phyloP scores from a whole-genome alignment of 1,140 invertebrate genomes.

The Bemisia tabaci region DNA sequence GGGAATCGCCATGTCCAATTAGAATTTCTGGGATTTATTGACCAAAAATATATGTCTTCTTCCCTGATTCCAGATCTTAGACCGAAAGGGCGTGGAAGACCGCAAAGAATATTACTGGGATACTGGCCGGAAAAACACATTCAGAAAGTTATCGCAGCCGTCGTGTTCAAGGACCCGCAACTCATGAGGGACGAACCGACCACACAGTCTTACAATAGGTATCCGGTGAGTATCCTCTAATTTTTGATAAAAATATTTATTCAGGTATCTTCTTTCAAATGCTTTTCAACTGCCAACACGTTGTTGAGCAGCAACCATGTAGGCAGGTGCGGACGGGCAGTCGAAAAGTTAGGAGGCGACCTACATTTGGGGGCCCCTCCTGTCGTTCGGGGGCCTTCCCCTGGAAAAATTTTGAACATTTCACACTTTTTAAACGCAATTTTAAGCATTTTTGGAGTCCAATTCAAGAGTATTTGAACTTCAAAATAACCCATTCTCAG shows the following conservation, averaged over 20 bases:
- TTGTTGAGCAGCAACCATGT: no score
- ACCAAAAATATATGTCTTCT: no score
- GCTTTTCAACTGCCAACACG: background rate
- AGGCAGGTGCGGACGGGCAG: background rate
- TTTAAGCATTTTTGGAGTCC: no score
- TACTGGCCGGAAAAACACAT: slow-evolving; percentile 88
- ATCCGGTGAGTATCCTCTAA: slow-evolving; percentile 30
- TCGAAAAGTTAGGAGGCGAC: background rate
- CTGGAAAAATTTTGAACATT: no score
- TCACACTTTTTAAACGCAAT: no score
- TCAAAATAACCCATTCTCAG: no score
- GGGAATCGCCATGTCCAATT: no score
- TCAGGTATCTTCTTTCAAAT: background rate
- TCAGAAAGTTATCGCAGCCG: slow-evolving; percentile 73
- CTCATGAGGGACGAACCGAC: slow-evolving; percentile 59
- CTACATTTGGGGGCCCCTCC: no score
- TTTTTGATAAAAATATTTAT: background rate
- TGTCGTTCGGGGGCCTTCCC: no score
- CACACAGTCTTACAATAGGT: slow-evolving; percentile 36
- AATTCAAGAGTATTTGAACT: no score
- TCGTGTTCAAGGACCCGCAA: slow-evolving; percentile 72
- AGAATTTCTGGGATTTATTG: no score
- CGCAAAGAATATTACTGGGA: slow-evolving; percentile 74
- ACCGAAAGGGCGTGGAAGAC: slow-evolving; percentile 74
- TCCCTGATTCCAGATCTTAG: slow-evolving; percentile 77